These are phyloP conservation scores for Helicoverpa armigera DNA, from an alignment of 1,140 invertebrate species.

Conservation along the genomic window DNA sequence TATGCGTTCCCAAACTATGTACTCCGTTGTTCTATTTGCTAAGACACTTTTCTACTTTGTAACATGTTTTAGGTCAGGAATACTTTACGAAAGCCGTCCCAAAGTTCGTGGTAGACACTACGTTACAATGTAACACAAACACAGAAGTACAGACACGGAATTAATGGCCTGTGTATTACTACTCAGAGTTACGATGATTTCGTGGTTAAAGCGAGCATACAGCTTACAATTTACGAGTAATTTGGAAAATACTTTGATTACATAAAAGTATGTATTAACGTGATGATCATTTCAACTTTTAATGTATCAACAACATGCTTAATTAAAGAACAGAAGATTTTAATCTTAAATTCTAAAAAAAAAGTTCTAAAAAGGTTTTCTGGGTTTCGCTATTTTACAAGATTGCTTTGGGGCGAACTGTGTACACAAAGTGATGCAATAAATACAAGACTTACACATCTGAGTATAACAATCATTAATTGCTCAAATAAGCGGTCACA, in stretches of 20 bases:
- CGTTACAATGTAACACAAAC: conserved; percentile 7
- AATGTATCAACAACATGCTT: no score
- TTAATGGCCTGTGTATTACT: conserved; percentile 9
- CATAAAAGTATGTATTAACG: no score
- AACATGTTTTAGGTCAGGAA: conserved; percentile 17
- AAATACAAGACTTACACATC: neutral
- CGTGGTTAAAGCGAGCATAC: neutral
- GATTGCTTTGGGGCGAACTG: no score
- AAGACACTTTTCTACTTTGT: neutral
- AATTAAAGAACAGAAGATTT: no score
- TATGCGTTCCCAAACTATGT: neutral
- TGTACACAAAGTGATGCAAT: no score
- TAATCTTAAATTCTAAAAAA: no score
- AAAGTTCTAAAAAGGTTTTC: no score
- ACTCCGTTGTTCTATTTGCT: conserved; percentile 9
- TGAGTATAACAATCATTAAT: neutral
- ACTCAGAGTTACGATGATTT: neutral
- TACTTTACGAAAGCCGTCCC: neutral
- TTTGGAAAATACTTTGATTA: no score
- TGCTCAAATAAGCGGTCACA: neutral
- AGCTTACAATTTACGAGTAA: no score
- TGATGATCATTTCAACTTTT: no score
- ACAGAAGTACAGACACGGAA: neutral
- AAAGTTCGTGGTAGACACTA: neutral
- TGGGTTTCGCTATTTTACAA: no score